Evolutionary conservation across 2,888 invertebrate species (phyloP).

Genomic region (Sinopyrophorus schimmeli): DNA sequence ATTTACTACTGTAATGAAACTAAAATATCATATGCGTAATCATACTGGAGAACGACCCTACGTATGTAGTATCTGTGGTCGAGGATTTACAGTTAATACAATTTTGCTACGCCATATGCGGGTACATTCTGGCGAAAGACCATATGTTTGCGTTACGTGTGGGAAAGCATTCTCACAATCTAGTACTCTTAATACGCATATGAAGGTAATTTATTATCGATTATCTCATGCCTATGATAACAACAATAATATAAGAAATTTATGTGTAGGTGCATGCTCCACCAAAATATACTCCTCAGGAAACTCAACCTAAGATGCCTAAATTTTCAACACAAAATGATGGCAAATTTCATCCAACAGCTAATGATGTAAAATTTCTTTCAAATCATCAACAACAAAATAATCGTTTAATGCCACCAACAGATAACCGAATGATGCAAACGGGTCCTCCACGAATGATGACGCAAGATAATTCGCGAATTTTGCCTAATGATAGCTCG

Average conservation of each 20-base stretch:
- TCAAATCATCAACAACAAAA: constrained; percentile 29
- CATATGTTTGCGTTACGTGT: constrained; percentile 55
- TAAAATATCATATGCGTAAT: constrained; percentile 56
- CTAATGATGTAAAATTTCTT: constrained; percentile 14
- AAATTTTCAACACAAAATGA: constrained; percentile 40
- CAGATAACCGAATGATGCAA: constrained; percentile 48
- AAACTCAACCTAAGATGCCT: constrained; percentile 39
- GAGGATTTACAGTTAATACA: constrained; percentile 56
- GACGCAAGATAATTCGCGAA: constrained; percentile 40
- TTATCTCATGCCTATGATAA: too few relatives aligned
- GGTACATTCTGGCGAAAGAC: constrained; percentile 55
- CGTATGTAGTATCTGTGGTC: constrained; percentile 53
- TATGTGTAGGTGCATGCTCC: constrained; percentile 46
- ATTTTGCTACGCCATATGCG: constrained; percentile 55
- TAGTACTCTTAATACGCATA: constrained; percentile 55
- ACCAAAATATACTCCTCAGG: constrained; percentile 49
- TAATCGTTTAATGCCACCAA: constrained; percentile 45
- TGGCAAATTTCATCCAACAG: constrained; percentile 39
- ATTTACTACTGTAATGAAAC: constrained; percentile 56
- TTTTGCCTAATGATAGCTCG: constrained; percentile 38
- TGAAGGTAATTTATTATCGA: constrained; percentile 52
- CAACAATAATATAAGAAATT: too few relatives aligned
- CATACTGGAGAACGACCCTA: constrained; percentile 56
- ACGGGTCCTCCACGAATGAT: constrained; percentile 46
- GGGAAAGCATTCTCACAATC: constrained; percentile 56